Base-by-base conservation (phyloP, 2,888 invertebrate genomes). In the Agonopterix arenella region DNA sequence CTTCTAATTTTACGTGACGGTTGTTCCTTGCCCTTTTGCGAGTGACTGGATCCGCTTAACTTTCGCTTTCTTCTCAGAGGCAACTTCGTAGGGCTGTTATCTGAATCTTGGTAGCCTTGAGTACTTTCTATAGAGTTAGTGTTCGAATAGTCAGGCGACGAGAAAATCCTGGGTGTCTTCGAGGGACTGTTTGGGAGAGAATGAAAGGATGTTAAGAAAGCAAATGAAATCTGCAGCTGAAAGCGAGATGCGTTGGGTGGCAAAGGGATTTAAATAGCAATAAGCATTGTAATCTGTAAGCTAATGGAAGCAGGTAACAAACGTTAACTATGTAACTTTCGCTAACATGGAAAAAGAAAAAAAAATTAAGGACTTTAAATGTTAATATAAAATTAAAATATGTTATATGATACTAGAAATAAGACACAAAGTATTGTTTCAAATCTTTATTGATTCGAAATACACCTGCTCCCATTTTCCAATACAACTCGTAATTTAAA, bases 261-360 rank as follows among this genome's bases (percentile, higher is more conserved):
- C 11, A 44, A 45, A 45, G 11, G 36, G 41, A 57, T 51, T 52
- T 46, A 45, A 56, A 63, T 28, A 64, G 62, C 58, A 51, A 62
- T 59, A 64, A 66, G 63, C 60, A 57, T 57, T 53, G 55, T 54
- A n/a, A n/a, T n/a, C n/a, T n/a, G n/a, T n/a, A n/a, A n/a, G 53
- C 55, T 55, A 71, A 82, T 82, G 85, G 85, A 85, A 84, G 85
- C 85, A 85, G 85, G 84, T 80, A 40, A 38, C 3, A 4, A n/a
- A n/a, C n/a, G n/a, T 38, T 38, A 40, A 40, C n/a, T 40, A 38
- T 10, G 38, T 40, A 10, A 10, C 10, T 40, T n/a, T n/a, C n/a
- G n/a, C 10, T 40, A 40, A 40, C 5, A 40, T 40, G 9, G 10
- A 40, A n/a, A 40, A 40, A 10, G n/a, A 40, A 40, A 40, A 40